Base-by-base conservation (phyloP, 2,888 invertebrate genomes). In the Cheilosia variabilis region DNA sequence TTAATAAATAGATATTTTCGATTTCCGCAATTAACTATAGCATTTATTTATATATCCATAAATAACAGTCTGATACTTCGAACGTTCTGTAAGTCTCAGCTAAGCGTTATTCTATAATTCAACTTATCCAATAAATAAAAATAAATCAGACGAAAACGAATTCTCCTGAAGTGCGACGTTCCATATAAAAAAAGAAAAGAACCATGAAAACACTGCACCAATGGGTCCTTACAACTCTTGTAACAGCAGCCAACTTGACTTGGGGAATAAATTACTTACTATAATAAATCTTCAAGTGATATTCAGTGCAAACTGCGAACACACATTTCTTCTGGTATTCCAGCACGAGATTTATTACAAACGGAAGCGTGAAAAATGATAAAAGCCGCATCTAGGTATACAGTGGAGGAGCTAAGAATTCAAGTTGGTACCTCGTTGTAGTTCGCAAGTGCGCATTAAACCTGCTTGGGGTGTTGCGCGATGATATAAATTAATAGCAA, bases 271-370 rank as follows among this genome's bases (percentile, higher is more conserved):
- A 79, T 73, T 66, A 79, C 45, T 47, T 47, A 57, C 22, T 52
- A 50, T 47, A 76, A 81, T 76, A 81, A 81, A 81, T 81, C 76
- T 69, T 75, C 22, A 17, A 53, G 19, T 19, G n/a, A 47, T 62
- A 62, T 55, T 73, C 58, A 27, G 34, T 43, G 60, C 53, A 43
- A 69, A 52, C 13, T 52, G 52, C 24, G 52, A 50, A 50, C 24
- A 63, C 24, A 76, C 63, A 52, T 55, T 65, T 37, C 50, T 50
- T 37, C 37, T 72, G 52, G 58, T 66, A 50, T 50, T 75, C 73
- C 57, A 62, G 17, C 17, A 5, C n/a, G n/a, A 81, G 81, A 81
- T 81, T 81, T 81, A 81, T 76, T 43, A 22, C 63, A 19, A 71
- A 63, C 76, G 81, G 81, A 71, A 76, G 69, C 50, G 27, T 58